A percentile compares a stretch with the other conserved stretches of the same genome.
Conservation (phyloP, 2,113 vertebrate genomes). For the Penelope pileata region DNA sequence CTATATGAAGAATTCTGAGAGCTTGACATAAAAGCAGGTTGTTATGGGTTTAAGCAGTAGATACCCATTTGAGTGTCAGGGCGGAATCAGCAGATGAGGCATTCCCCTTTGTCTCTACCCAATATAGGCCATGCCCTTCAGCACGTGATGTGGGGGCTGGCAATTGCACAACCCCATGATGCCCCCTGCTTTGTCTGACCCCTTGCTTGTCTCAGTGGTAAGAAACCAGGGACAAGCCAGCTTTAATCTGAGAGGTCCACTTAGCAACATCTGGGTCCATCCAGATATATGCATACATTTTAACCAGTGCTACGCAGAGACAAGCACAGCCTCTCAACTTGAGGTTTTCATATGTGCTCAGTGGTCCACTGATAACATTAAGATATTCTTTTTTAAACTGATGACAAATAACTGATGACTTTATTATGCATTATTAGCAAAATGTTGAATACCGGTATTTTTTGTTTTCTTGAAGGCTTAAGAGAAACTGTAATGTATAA, state of each 20-base stretch:
- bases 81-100: not conserved
- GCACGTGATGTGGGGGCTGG: not conserved
- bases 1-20: not conserved
- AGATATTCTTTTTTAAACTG: not conserved
- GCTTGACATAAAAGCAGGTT: not conserved
- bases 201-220: accelerated
- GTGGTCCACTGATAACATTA: not conserved
- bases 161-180: accelerated
- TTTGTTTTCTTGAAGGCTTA: not conserved
- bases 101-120: not conserved
- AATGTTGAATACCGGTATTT: not conserved
- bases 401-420: not conserved
- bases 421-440: not conserved
- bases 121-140: accelerated
- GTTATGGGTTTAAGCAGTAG: not conserved
- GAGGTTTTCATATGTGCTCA: not conserved
- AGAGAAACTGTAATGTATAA: not conserved
- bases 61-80: not conserved
- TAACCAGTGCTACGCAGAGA: not conserved
- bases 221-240: not conserved
- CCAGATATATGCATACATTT: accelerated
- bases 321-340: not conserved
- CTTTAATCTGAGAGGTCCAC: not conserved
- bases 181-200: not conserved
- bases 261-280: not conserved